Base-by-base conservation (phyloP, 2,888 invertebrate genomes). In the Morpho helenor region DNA sequence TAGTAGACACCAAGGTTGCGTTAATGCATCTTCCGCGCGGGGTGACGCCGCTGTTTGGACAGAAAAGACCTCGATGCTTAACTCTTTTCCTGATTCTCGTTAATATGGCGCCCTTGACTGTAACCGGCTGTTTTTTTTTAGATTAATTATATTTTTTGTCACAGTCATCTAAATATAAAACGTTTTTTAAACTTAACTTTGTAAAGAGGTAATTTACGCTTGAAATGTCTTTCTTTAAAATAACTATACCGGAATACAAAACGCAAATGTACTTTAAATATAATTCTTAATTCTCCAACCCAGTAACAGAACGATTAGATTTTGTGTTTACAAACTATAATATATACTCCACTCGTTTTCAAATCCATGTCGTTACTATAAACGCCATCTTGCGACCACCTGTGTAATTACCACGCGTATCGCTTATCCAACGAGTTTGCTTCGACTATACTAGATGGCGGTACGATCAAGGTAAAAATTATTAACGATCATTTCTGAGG, bases 1-100 rank as follows among this genome's bases (percentile, higher is more conserved):
- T 63, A 58, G 58, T 59, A 59, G 63, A 58, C 56, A 45, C 51
- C 68, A 68, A 72, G 69, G 71, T 67, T 63, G 51, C 54, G 40
- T 44, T 55, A 66, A 69, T 68, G 70, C 76, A 80, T 82, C 82
- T 86, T 86, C 87, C 84, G 84, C 77, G 68, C 72, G 70, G 74
- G 75, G 77, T 80, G 82, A 83, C 83, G 76, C 72, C 69, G 73
- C 70, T 70, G 68, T 79, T 82, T 75, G 77, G 77, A 75, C 77
- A 83, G 79, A 84, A 75, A 72, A 84, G 83, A 77, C 82, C 79
- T 80, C 80, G 76, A 69, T 69, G 71, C 42, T 68, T 73, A 70
- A 74, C 73, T 80, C 75, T 82, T 86, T 88, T 87, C 86, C 85
- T 86, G 82, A 78, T 85, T 83, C 77, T 79, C 79, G 76, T 78